Base-by-base conservation (phyloP, 2,113 vertebrate genomes). In the Ptilonorhynchus violaceus region DNA sequence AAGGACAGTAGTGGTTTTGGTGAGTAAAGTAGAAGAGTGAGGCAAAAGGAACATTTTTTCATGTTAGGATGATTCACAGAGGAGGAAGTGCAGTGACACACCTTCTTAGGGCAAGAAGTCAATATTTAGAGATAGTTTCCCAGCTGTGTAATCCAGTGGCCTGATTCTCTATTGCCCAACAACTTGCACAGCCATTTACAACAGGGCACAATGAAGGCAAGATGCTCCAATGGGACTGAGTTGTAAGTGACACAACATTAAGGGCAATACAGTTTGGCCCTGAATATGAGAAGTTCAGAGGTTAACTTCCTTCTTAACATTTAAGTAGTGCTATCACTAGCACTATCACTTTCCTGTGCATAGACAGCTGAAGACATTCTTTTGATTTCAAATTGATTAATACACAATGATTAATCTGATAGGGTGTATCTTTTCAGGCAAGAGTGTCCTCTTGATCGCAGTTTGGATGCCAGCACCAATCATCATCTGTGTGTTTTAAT, bases 401-500 rank as follows among this genome's bases (percentile, higher is more conserved):
- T 66, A 80, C 85, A 66, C 74, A 89, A 89, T 94, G 82, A 94
- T 91, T 95, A 96, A 94, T 95, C 95, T 94, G 77, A 91, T 91
- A 94, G 81, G 81, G 77, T 93, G 94, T 92, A 95, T 92, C 80
- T 96, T 96, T 96, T 94, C 96, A 90, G 96, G 89, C 82, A 90
- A 96, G 88, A 93, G 69, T 87, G 93, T 96, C 89, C 76, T 93
- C 95, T 96, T 97, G 89, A 92, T 96, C 93, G 96, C 77, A 95
- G 77, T 97, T 95, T 96, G 96, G 95, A 87, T 94, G 92, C 92
- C 93, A 94, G 93, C 88, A 95, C 87, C 89, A 81, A 91, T 94
- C 95, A 91, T 96, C 84, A 96, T 94, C 87, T 96, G 84, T 86
- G 80, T 97, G 92, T 93, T 97, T 97, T 94, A 95, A 89, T 94